phyloP scores from a whole-genome alignment of 2,888 invertebrate genomes.

The Lamproptera curius region DNA sequence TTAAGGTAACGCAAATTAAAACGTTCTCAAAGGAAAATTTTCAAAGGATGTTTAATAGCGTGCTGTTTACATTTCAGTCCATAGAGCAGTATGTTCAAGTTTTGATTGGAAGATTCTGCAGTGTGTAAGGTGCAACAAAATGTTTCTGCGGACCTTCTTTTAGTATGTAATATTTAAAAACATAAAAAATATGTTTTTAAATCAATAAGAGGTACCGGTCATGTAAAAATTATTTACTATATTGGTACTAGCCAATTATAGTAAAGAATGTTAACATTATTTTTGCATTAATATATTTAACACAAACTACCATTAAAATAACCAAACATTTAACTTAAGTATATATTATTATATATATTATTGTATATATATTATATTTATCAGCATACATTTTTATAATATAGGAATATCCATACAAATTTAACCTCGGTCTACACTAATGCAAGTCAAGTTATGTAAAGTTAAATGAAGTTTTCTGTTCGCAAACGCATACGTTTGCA shows the following conservation, averaged over 20 bases:
- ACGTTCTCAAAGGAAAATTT: constrained; percentile 30
- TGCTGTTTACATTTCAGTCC: constrained; percentile 47
- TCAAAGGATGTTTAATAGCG: constrained; percentile 32
- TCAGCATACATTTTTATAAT: not conserved
- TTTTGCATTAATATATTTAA: too few species aligned
- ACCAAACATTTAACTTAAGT: too few species aligned
- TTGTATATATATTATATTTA: too few species aligned
- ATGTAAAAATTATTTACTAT: too few species aligned
- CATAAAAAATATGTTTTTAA: not conserved
- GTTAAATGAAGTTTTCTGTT: constrained; percentile 53
- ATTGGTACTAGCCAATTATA: too few species aligned
- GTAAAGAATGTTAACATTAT: too few species aligned
- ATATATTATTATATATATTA: too few species aligned
- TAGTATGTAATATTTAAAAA: too few species aligned
- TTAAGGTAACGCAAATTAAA: constrained; percentile 30
- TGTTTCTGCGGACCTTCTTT: constrained; percentile 4
- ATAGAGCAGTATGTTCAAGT: constrained; percentile 51
- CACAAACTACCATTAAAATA: too few species aligned
- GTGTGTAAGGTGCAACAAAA: constrained; percentile 16
- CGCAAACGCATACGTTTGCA: constrained; percentile 42
- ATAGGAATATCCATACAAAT: constrained; percentile 31
- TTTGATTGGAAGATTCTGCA: constrained; percentile 47
- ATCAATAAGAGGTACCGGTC: too few species aligned
- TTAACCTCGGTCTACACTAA: constrained; percentile 33
- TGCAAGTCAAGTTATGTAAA: constrained; percentile 41